phyloP scores from a whole-genome alignment of 2,797 vertebrate genomes.

The Manis pentadactyla region DNA sequence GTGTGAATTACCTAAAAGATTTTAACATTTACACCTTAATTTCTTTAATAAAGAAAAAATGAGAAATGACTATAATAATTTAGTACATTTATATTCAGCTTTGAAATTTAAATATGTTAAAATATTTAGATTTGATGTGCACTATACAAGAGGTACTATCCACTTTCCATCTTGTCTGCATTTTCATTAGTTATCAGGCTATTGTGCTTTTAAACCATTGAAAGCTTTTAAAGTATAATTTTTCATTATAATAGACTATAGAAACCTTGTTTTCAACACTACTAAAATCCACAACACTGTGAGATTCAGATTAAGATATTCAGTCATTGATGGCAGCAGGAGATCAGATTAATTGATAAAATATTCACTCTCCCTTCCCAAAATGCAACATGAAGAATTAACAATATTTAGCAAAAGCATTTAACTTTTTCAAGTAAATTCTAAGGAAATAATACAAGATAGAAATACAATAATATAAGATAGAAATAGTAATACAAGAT shows the following conservation, averaged over 20 bases:
- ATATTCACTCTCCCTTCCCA: not conserved
- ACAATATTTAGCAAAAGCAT: conserved; percentile 20
- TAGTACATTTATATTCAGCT: conserved; percentile 23
- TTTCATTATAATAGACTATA: not conserved
- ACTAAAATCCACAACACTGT: not conserved
- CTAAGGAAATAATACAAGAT: conserved; percentile 39
- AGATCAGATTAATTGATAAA: not conserved
- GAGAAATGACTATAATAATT: not conserved
- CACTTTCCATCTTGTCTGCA: not conserved
- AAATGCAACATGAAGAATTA: conserved; percentile 26
- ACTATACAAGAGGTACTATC: conserved; percentile 20
- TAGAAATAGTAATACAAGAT: too few relatives aligned
- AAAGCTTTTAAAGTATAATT: conserved; percentile 19
- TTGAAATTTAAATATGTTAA: conserved; percentile 35
- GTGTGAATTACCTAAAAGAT: not conserved
- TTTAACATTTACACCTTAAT: conserved; percentile 28
- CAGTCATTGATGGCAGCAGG: not conserved
- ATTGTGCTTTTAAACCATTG: not conserved
- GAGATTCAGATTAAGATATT: conserved; percentile 53
- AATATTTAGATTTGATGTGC: conserved; percentile 11
- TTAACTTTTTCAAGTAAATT: conserved; percentile 53
- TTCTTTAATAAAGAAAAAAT: conserved; percentile 37
- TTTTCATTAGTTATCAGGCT: not conserved
- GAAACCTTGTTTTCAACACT: not conserved
- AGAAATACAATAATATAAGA: too few relatives aligned